These are phyloP conservation scores for Propithecus coquereli DNA, from an alignment of 2,113 vertebrate species.

Conservation along the genomic window DNA sequence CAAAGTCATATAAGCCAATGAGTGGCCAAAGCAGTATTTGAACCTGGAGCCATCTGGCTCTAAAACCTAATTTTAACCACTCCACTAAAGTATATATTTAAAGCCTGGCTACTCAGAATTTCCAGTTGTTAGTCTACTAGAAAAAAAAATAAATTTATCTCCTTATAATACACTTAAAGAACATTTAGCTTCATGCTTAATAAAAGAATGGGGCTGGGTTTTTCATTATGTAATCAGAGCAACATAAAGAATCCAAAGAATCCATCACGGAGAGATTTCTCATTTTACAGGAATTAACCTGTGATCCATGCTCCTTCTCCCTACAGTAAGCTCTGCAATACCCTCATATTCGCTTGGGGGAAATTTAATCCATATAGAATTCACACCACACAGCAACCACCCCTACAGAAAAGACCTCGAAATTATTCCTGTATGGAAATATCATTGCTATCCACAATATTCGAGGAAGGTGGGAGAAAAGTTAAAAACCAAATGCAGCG, in stretches of 20 bases:
- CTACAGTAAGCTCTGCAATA: constrained; percentile 19
- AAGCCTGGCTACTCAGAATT: not conserved
- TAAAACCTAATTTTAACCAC: not conserved
- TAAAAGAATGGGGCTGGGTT: constrained; percentile 31
- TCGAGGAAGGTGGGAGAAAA: not conserved
- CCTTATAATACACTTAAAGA: not conserved
- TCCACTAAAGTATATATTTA: not conserved
- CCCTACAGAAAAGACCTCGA: constrained; percentile 6
- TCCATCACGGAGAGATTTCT: constrained; percentile 47
- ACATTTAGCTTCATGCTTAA: not conserved
- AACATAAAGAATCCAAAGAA: constrained; percentile 53
- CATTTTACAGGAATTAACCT: constrained; percentile 72
- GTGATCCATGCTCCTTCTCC: constrained; percentile 10
- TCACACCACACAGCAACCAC: not conserved
- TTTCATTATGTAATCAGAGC: constrained; percentile 57
- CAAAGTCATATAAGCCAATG: not conserved
- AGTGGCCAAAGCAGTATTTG: not conserved
- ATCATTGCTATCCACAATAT: not conserved
- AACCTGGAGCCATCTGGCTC: not conserved
- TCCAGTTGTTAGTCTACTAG: not conserved
- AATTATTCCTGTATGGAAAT: constrained; percentile 51
- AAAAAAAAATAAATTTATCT: not conserved
- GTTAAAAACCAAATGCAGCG: constrained; percentile 28
- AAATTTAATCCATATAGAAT: constrained; percentile 39
- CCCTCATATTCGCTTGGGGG: constrained; percentile 39